A percentile compares a stretch with the other conserved stretches of the same genome.
phyloP scores from a whole-genome alignment of 2,888 invertebrate species.

The Alcis repandata region DNA sequence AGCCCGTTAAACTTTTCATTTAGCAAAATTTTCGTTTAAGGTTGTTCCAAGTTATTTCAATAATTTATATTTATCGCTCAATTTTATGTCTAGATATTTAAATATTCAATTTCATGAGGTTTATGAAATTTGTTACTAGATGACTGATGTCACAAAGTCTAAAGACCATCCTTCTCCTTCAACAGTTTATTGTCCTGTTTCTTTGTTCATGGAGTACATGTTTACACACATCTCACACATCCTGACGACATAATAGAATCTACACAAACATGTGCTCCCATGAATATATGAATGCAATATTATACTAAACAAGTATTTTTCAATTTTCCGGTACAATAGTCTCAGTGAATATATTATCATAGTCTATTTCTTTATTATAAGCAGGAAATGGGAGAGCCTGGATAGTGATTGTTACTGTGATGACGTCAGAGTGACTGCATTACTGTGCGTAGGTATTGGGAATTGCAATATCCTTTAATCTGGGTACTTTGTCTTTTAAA shows the following conservation, averaged over 20 bases:
- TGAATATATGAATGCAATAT: conserved; percentile 81
- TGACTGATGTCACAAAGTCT: not conserved
- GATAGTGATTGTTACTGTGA: conserved; percentile 20
- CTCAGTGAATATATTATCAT: conserved; percentile 61
- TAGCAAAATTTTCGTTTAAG: too few species aligned
- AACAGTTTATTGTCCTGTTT: conserved; percentile 12
- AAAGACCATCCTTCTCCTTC: not conserved
- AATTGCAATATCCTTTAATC: conserved; percentile 30
- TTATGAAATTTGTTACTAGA: too few species aligned
- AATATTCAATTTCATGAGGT: too few species aligned
- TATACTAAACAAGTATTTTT: conserved; percentile 73
- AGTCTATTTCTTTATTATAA: conserved; percentile 35
- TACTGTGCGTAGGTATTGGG: conserved; percentile 12
- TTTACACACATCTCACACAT: conserved; percentile 28
- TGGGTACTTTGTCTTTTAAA: conserved; percentile 23
- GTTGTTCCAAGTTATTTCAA: too few species aligned
- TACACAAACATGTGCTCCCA: conserved; percentile 65
- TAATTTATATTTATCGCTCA: too few species aligned
- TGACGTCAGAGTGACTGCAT: conserved; percentile 17
- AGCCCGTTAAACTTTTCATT: too few species aligned
- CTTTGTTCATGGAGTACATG: conserved; percentile 4
- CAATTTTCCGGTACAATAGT: conserved; percentile 83
- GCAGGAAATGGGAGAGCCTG: conserved; percentile 36
- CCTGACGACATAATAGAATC: conserved; percentile 51
- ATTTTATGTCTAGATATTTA: too few species aligned